Conservation (phyloP, 2,797 vertebrate genomes). For the Periparus ater region DNA sequence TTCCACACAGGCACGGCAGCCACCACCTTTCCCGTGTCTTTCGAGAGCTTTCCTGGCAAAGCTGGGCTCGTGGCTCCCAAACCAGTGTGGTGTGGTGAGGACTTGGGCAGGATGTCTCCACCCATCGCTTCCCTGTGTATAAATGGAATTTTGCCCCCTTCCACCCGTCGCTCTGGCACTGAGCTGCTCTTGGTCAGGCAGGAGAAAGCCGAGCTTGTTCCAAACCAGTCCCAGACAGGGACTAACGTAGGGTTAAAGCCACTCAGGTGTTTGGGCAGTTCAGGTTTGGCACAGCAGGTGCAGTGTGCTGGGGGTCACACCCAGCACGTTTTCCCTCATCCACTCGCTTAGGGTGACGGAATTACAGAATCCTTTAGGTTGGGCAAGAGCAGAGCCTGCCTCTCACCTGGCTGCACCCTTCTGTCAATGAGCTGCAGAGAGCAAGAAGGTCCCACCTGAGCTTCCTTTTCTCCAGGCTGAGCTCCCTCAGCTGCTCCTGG, state of each 20-base stretch:
- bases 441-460: neutral
- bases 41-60: neutral
- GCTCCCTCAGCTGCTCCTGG: neutral
- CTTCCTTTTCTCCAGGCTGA: neutral
- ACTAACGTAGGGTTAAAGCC: fast-evolving
- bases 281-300: neutral
- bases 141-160: neutral
- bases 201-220: neutral
- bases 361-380: neutral
- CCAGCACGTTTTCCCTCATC: neutral
- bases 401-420: neutral
- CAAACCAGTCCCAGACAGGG: neutral
- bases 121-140: neutral
- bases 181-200: neutral
- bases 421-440: neutral
- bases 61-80: neutral
- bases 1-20: neutral
- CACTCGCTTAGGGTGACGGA: fast-evolving
- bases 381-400: neutral
- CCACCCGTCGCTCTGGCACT: neutral
- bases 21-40: neutral
- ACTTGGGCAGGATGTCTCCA: neutral
- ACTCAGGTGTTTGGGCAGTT: neutral
- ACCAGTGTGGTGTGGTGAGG: neutral
- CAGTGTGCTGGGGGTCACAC: neutral